Evolutionary conservation across 2,113 vertebrate genomes (phyloP).

Genomic region (Psilopogon haemacephalus): DNA sequence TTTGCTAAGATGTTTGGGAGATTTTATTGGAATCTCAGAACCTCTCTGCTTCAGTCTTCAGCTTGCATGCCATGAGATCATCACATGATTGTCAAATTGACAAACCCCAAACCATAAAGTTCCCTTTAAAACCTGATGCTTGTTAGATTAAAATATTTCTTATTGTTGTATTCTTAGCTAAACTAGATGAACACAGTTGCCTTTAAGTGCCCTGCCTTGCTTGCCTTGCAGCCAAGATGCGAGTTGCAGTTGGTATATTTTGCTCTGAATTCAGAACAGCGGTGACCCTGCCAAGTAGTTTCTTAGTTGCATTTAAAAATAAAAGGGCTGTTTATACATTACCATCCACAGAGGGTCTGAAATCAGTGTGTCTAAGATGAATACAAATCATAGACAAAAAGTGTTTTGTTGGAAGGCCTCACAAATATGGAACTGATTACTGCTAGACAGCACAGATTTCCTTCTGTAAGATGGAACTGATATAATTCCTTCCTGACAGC

Average conservation of each 20-base stretch:
- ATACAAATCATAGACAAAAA: conserved; percentile 52
- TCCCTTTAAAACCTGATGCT: neutral
- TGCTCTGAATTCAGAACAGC: neutral
- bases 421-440: conserved; percentile 59
- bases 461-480: conserved; percentile 41
- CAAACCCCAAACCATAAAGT: neutral
- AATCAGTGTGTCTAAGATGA: conserved; percentile 26
- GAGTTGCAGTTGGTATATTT: conserved; percentile 13
- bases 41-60: neutral
- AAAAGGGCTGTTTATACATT: conserved; percentile 40
- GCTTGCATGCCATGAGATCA: conserved; percentile 18
- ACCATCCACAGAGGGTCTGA: conserved; percentile 55
- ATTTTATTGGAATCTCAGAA: neutral
- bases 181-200: neutral
- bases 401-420: conserved; percentile 51
- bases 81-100: neutral
- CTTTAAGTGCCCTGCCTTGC: neutral
- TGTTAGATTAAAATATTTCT: conserved; percentile 24
- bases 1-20: neutral
- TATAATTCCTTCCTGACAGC: conserved; percentile 52
- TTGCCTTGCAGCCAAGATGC: neutral
- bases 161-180: conserved; percentile 1
- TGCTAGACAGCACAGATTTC: conserved; percentile 33
- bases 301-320: conserved; percentile 47
- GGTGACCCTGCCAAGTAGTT: conserved; percentile 40